These are phyloP conservation scores for Tachypleus tridentatus DNA, from an alignment of 1,140 invertebrate genomes.

Conservation along the genomic window DNA sequence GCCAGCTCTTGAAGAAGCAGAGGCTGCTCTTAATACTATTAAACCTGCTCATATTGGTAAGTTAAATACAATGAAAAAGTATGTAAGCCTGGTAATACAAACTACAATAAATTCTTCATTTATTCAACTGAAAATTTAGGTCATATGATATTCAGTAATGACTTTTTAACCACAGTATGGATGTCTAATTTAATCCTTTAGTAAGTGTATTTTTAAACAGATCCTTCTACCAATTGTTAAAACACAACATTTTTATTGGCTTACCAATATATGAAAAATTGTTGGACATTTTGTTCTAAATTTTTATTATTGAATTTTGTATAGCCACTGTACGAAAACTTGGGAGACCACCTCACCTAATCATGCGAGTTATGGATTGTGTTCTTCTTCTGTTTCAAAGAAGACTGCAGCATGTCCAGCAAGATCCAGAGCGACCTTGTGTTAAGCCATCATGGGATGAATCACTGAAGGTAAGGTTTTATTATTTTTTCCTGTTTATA, in stretches of 20 bases:
- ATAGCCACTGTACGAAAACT: conserved; percentile 82
- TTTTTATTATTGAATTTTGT: no score
- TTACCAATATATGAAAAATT: not conserved
- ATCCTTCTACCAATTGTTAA: no score
- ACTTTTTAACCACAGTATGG: no score
- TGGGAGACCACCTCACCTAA: conserved; percentile 85
- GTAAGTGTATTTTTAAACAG: no score
- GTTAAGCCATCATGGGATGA: conserved; percentile 91
- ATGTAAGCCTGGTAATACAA: no score
- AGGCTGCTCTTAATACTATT: conserved; percentile 89
- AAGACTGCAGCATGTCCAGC: conserved; percentile 62
- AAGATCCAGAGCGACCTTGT: conserved; percentile 65
- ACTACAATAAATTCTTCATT: no score
- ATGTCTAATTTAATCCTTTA: no score
- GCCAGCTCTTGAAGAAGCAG: conserved; percentile 84
- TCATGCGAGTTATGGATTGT: conserved; percentile 97
- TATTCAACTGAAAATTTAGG: no score
- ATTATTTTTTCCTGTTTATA: not conserved
- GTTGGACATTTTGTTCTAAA: no score
- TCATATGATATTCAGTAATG: no score
- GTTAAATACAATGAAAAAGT: not conserved
- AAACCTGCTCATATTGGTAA: conserved; percentile 83
- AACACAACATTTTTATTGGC: not conserved
- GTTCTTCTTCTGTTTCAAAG: conserved; percentile 86
- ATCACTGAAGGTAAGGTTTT: conserved; percentile 63